These are phyloP conservation scores for Vulpes vulpes DNA, from an alignment of 2,113 vertebrate species.

Conservation along the genomic window DNA sequence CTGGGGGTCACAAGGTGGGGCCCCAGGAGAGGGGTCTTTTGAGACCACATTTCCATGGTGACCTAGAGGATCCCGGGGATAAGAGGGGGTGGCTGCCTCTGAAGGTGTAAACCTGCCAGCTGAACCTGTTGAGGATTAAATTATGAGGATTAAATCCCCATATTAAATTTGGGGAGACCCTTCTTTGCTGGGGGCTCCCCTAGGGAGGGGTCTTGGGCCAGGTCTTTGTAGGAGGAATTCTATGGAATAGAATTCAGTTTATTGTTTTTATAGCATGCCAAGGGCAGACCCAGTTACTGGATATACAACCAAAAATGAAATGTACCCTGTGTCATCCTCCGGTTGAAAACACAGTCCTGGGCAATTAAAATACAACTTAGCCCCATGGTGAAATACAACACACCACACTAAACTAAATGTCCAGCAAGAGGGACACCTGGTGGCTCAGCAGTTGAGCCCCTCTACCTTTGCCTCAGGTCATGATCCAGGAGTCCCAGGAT, in stretches of 20 bases:
- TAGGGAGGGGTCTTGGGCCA: not conserved
- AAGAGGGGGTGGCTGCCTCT: not conserved
- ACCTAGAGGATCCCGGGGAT: not conserved
- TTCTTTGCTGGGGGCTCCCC: not conserved
- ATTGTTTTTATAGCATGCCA: not conserved
- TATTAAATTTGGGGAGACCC: not conserved
- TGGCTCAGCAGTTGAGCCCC: too few species aligned
- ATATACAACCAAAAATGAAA: not conserved
- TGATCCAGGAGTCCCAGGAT: too few species aligned
- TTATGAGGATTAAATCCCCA: too few species aligned
- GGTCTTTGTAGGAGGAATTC: not conserved
- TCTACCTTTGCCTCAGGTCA: too few species aligned
- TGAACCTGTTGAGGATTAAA: not conserved
- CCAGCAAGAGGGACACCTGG: not conserved
- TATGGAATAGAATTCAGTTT: not conserved
- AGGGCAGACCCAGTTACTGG: not conserved
- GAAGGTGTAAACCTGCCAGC: not conserved
- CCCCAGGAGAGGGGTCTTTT: not conserved
- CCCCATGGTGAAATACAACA: not conserved
- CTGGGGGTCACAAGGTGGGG: too few species aligned
- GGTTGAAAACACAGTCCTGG: not conserved
- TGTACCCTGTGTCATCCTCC: not conserved
- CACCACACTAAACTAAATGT: not conserved
- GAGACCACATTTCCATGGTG: not conserved
- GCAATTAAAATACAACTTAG: not conserved